A percentile compares a stretch with the other conserved stretches of the same genome.
Evolutionary conservation across 2,888 invertebrate species (phyloP).

Genomic region (Desoria tigrina): DNA sequence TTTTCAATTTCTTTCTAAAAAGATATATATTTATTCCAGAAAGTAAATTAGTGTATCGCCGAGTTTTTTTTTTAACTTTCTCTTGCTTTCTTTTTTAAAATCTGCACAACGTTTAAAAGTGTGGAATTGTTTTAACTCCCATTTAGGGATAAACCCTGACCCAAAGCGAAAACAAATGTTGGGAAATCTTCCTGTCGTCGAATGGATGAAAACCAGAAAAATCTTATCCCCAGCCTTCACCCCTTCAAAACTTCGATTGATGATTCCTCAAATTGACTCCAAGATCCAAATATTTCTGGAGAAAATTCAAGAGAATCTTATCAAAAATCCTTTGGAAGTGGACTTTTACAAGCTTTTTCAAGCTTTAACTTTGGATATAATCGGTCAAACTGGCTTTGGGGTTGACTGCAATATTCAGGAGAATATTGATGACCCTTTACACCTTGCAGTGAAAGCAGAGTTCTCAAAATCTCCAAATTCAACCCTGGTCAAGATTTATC

Average conservation of each 20-base stretch:
- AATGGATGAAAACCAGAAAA: conserved; percentile 34
- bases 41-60: too few species aligned
- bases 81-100: too few species aligned
- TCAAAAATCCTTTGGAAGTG: neutral
- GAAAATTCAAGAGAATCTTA: neutral
- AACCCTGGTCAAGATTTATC: conserved; percentile 22
- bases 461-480: conserved; percentile 35
- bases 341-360: conserved; percentile 41
- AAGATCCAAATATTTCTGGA: conserved; percentile 22
- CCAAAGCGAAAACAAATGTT: conserved; percentile 39
- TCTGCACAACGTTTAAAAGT: too few species aligned
- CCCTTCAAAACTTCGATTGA: conserved; percentile 17
- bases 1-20: too few species aligned
- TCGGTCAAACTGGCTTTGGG: conserved; percentile 40
- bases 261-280: conserved; percentile 12
- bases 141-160: conserved; percentile 42
- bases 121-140: too few species aligned
- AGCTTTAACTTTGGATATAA: conserved; percentile 38
- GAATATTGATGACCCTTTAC: conserved; percentile 31
- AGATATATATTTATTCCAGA: too few species aligned
- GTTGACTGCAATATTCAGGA: conserved; percentile 38
- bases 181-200: conserved; percentile 34
- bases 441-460: conserved; percentile 38
- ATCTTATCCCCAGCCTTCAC: conserved; percentile 33
- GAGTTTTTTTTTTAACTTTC: too few species aligned